Percentiles rank a stretch among this genome's conserved stretches.
These are phyloP conservation scores for Heterotis niloticus DNA, from an alignment of 2,113 vertebrate species.

Conservation along the genomic window DNA sequence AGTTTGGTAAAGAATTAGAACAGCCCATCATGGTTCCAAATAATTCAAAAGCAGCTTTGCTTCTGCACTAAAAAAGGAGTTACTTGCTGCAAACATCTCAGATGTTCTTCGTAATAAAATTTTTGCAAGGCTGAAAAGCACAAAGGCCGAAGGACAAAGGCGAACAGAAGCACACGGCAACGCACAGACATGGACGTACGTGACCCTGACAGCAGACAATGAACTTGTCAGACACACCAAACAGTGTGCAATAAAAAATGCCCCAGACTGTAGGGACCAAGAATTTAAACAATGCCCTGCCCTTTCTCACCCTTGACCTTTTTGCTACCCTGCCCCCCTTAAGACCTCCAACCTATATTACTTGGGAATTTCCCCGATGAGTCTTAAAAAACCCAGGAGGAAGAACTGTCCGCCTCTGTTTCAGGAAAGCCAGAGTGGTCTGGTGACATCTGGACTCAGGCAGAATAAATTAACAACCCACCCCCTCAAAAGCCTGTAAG, in stretches of 20 bases:
- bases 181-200: conserved; percentile 6
- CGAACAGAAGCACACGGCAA: conserved; percentile 4
- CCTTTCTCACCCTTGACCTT: conserved; percentile 49
- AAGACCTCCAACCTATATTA: conserved; percentile 79
- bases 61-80: too few relatives aligned
- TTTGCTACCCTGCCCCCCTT: conserved; percentile 48
- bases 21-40: conserved; percentile 40
- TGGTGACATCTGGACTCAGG: conserved; percentile 56
- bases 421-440: conserved; percentile 76
- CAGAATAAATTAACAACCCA: conserved; percentile 50
- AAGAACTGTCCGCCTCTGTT: conserved; percentile 71
- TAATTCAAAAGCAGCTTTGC: conserved; percentile 11
- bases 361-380: conserved; percentile 73
- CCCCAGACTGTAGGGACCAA: conserved; percentile 33
- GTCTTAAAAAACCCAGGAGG: conserved; percentile 58
- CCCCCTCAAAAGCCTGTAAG: background rate
- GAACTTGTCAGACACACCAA: background rate
- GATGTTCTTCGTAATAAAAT: too few relatives aligned
- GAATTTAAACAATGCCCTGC: conserved; percentile 39
- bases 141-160: background rate
- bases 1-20: conserved; percentile 32
- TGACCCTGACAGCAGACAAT: background rate
- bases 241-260: background rate
- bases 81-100: too few relatives aligned
- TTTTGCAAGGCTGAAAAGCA: background rate